Conservation (phyloP, 2,888 invertebrate species). For the Pegoplata infirma region DNA sequence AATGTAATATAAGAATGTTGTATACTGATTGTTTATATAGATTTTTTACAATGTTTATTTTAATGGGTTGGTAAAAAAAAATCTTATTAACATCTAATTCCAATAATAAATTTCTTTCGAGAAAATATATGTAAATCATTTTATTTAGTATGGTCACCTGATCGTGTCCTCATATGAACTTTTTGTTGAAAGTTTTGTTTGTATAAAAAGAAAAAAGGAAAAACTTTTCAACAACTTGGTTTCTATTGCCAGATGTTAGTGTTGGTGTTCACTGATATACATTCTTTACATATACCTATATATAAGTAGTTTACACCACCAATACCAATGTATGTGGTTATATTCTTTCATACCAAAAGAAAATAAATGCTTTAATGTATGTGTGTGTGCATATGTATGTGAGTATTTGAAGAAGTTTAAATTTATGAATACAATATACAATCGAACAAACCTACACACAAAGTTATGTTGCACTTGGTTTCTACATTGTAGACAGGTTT, state of each 20-base stretch:
- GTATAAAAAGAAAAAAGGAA: background rate
- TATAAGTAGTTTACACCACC: background rate
- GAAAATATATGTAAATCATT: too few species aligned
- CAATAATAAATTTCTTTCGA: too few species aligned
- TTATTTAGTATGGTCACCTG: constrained; percentile 27
- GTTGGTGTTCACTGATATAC: background rate
- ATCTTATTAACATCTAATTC: too few species aligned
- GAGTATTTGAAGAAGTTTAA: constrained; percentile 12
- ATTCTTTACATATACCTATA: background rate
- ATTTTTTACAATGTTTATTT: too few species aligned
- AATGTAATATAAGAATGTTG: too few species aligned
- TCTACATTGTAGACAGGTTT: constrained; percentile 25
- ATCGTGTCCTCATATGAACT: constrained; percentile 1
- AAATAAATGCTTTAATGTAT: background rate
- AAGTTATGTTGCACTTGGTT: background rate
- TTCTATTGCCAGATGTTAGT: constrained; percentile 4
- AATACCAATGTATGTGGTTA: background rate
- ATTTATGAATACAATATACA: constrained; percentile 40
- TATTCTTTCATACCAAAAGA: background rate
- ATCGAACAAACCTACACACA: constrained; percentile 4
- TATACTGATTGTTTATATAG: too few species aligned
- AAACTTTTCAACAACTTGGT: constrained; percentile 42
- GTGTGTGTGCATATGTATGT: background rate
- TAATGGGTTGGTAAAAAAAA: too few species aligned
- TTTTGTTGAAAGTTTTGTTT: constrained; percentile 16